Percentiles rank a stretch among this genome's conserved stretches.
Evolutionary conservation across 2,888 invertebrate genomes (phyloP).

Genomic region (Unio delphinus): DNA sequence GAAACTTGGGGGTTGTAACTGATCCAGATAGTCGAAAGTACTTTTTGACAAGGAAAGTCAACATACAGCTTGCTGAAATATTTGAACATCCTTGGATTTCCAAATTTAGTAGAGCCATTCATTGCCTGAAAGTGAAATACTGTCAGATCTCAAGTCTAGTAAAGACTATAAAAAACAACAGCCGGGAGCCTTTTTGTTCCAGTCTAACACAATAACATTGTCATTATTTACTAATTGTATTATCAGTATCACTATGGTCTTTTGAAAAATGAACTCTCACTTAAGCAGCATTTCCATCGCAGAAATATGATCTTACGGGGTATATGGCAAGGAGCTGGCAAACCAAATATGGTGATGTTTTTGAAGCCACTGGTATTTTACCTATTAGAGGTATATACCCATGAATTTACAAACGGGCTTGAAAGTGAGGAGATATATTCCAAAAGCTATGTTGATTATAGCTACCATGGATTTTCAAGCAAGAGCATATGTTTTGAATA

Average conservation of each 20-base stretch:
- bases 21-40: no score
- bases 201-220: no score
- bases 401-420: constrained; percentile 6
- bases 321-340: background rate
- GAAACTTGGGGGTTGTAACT: no score
- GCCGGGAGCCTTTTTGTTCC: no score
- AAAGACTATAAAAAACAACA: no score
- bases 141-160: no score
- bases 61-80: no score
- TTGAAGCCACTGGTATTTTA: constrained; percentile 20
- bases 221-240: constrained; percentile 15
- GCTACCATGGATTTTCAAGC: constrained; percentile 32
- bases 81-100: no score
- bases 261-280: constrained; percentile 19
- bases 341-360: constrained; percentile 20
- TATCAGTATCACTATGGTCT: constrained; percentile 21
- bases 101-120: no score
- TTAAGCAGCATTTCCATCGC: constrained; percentile 12
- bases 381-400: constrained; percentile 5
- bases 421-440: constrained; percentile 3
- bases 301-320: constrained; percentile 21
- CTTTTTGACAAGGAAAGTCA: no score
- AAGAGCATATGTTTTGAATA: constrained; percentile 18
- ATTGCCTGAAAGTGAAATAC: no score
- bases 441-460: constrained; percentile 14